A percentile compares a stretch with the other conserved stretches of the same genome.
Evolutionary conservation across 2,113 vertebrate genomes (phyloP).

Genomic region (Callipepla squamata): DNA sequence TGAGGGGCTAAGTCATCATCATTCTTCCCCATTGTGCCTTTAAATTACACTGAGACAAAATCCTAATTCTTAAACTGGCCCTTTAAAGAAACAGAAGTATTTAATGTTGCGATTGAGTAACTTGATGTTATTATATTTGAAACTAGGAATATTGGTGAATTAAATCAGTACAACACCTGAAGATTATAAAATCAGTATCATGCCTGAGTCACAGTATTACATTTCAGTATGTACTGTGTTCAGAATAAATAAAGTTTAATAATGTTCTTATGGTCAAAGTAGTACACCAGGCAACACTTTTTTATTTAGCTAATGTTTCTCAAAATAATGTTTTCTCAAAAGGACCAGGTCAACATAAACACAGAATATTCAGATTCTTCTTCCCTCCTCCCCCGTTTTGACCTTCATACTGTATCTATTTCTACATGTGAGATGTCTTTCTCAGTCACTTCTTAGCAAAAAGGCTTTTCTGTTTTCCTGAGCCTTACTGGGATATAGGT

Average conservation of each 20-base stretch:
- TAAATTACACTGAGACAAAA: background rate
- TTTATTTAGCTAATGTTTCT: background rate
- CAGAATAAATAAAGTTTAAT: background rate
- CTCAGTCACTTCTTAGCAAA: background rate
- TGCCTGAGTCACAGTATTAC: background rate
- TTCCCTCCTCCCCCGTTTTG: background rate
- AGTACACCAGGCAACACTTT: background rate
- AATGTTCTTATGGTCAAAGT: background rate
- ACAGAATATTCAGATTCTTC: background rate
- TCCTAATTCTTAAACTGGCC: background rate
- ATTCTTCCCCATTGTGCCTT: background rate
- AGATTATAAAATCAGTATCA: background rate
- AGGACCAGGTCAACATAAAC: background rate
- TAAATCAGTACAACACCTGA: background rate
- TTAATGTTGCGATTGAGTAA: background rate
- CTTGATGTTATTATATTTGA: background rate
- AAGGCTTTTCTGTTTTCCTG: background rate
- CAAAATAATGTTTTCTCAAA: background rate
- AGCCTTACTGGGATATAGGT: background rate
- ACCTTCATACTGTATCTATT: background rate
- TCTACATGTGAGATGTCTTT: accelerated
- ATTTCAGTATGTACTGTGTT: background rate
- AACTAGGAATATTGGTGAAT: background rate
- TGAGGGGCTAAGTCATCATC: background rate
- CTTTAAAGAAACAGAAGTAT: background rate